These are phyloP conservation scores for Sycophila sp. DNA, from an alignment of 1,140 invertebrate genomes.

Conservation along the genomic window DNA sequence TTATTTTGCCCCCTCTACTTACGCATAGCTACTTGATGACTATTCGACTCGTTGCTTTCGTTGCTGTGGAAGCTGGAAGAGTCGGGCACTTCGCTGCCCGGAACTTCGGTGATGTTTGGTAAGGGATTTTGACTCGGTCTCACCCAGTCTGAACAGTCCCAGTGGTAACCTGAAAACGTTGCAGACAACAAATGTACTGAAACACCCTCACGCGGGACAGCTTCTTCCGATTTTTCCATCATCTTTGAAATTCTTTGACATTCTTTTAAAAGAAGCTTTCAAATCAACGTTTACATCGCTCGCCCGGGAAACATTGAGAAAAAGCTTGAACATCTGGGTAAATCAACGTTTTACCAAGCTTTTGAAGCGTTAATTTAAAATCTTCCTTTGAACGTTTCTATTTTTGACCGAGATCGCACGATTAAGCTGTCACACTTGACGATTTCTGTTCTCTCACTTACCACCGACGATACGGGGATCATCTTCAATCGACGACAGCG, in stretches of 20 bases:
- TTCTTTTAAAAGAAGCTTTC: neutral
- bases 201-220: slow-evolving; percentile 37
- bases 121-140: slow-evolving; percentile 82
- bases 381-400: too few species aligned
- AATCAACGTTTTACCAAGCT: too few species aligned
- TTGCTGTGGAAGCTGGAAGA: slow-evolving; percentile 90
- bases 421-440: slow-evolving; percentile 4
- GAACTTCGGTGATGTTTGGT: slow-evolving; percentile 92
- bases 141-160: slow-evolving; percentile 96
- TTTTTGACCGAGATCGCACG: too few species aligned
- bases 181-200: slow-evolving; percentile 57
- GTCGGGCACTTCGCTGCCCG: slow-evolving; percentile 89
- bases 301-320: too few species aligned
- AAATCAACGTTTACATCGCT: too few species aligned
- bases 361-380: too few species aligned
- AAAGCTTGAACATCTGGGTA: too few species aligned
- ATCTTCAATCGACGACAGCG: slow-evolving; percentile 67
- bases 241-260: too few species aligned
- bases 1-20: slow-evolving; percentile 43
- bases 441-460: slow-evolving; percentile 49
- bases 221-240: too few species aligned
- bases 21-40: slow-evolving; percentile 68
- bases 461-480: slow-evolving; percentile 69
- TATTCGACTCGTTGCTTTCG: slow-evolving; percentile 83
- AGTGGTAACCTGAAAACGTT: slow-evolving; percentile 84